These are phyloP conservation scores for Takifugu rubripes DNA, from an alignment of 2,797 vertebrate species.

Conservation along the genomic window DNA sequence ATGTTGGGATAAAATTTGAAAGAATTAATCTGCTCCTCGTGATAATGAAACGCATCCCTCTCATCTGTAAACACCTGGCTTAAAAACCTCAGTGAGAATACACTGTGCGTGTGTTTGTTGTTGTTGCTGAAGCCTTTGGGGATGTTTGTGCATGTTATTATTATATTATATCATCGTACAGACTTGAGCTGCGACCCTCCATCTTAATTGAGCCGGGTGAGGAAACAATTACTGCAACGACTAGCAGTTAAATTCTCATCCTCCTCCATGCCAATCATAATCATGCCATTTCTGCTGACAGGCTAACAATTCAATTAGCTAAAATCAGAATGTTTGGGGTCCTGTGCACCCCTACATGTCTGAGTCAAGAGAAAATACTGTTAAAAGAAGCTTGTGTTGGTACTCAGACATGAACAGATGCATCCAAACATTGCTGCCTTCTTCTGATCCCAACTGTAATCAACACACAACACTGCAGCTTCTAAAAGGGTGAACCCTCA, in stretches of 20 bases:
- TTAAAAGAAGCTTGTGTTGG: too few species aligned
- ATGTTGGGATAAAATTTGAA: too few species aligned
- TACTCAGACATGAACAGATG: too few species aligned
- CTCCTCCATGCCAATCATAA: conserved; percentile 73
- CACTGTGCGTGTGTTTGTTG: not conserved
- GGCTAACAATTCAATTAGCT: conserved; percentile 51
- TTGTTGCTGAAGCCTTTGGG: conserved; percentile 20
- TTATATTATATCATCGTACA: conserved; percentile 5
- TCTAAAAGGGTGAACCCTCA: too few species aligned
- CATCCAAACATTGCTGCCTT: too few species aligned
- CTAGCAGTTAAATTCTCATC: conserved; percentile 47
- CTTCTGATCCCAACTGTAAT: too few species aligned
- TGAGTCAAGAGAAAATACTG: too few species aligned
- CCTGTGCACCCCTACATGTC: too few species aligned
- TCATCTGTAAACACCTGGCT: conserved; percentile 1
- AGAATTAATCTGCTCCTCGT: too few species aligned
- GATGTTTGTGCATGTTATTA: conserved; percentile 54
- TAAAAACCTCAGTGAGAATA: not conserved
- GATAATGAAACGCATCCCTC: too few species aligned
- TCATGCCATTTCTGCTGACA: conserved; percentile 62
- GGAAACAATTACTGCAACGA: conserved; percentile 56
- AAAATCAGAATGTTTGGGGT: conserved; percentile 27
- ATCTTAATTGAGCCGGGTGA: conserved; percentile 52
- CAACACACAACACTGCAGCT: too few species aligned
- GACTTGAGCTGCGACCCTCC: conserved; percentile 33